Conservation (phyloP, 92 coral and sea anemone genomes). For the Virgularia gustaviana region DNA sequence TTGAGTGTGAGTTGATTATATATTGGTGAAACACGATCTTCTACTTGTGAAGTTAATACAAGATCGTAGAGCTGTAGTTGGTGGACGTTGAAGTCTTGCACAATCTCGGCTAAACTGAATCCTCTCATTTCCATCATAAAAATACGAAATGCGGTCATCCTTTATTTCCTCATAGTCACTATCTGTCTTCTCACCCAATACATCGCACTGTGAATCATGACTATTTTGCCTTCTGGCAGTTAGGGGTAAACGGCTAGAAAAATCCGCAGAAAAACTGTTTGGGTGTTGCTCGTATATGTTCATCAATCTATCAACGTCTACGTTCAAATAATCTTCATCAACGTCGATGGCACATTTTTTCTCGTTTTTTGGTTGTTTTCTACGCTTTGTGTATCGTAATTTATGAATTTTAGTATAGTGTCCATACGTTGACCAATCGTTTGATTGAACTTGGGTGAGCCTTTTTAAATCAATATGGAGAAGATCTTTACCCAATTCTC, state of each 20-base stretch:
- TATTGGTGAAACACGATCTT: conserved; percentile 18
- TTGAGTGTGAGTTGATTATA: too few species aligned
- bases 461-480: conserved; percentile 35
- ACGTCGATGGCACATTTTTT: conserved; percentile 12
- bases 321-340: conserved; percentile 33
- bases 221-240: too few species aligned
- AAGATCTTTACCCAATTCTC: not conserved
- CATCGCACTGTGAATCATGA: not conserved
- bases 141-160: not conserved
- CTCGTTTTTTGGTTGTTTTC: not conserved
- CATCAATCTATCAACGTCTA: conserved; percentile 32
- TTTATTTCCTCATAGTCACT: not conserved
- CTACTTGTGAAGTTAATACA: conserved; percentile 30
- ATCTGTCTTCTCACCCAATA: not conserved
- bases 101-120: not conserved
- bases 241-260: too few species aligned
- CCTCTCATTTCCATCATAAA: not conserved
- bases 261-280: not conserved
- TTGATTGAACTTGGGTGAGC: conserved; percentile 17
- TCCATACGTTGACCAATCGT: conserved; percentile 35
- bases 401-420: conserved; percentile 27
- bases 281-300: conserved; percentile 13
- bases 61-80: conserved; percentile 30
- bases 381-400: conserved; percentile 26
- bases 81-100: conserved; percentile 10